A percentile compares a stretch with the other conserved stretches of the same genome.
Conservation (phyloP, 2,113 vertebrate species). For the Apaloderma vittatum region DNA sequence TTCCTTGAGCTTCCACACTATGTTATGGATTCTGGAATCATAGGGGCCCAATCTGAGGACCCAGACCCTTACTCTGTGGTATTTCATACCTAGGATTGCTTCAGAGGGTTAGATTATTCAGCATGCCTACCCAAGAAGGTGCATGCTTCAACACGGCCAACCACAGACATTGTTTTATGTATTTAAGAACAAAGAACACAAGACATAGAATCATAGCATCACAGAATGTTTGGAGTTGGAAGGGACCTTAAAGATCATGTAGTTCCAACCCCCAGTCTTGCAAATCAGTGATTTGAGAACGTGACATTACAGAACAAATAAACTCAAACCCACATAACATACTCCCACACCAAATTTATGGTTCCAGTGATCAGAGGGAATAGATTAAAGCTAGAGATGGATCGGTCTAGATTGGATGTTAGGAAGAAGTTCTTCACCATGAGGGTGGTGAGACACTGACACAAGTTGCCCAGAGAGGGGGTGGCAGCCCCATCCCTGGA, state of each 20-base stretch:
- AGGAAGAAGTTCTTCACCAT: too few species aligned
- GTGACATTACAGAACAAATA: not conserved
- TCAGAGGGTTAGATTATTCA: not conserved
- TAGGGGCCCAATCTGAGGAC: accelerated
- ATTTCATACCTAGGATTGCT: not conserved
- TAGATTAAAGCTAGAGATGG: too few species aligned
- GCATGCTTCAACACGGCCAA: not conserved
- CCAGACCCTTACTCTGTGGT: not conserved
- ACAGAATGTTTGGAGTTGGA: too few species aligned
- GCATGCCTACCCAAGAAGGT: not conserved
- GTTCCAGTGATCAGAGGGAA: not conserved
- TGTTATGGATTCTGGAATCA: not conserved
- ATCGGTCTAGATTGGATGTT: too few species aligned
- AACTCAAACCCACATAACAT: not conserved
- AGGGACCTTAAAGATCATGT: too few species aligned
- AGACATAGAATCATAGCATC: not conserved
- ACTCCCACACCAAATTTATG: not conserved
- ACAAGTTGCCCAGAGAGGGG: too few species aligned
- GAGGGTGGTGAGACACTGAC: too few species aligned
- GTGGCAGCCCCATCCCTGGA: too few species aligned
- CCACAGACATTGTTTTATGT: not conserved
- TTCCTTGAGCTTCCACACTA: not conserved
- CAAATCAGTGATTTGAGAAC: not conserved
- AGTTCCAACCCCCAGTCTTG: not conserved
- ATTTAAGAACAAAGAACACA: not conserved